Percentiles rank a stretch among this genome's conserved stretches.
These are phyloP conservation scores for Onthophagus sagittarius DNA, from an alignment of 2,888 invertebrate genomes.

Conservation along the genomic window DNA sequence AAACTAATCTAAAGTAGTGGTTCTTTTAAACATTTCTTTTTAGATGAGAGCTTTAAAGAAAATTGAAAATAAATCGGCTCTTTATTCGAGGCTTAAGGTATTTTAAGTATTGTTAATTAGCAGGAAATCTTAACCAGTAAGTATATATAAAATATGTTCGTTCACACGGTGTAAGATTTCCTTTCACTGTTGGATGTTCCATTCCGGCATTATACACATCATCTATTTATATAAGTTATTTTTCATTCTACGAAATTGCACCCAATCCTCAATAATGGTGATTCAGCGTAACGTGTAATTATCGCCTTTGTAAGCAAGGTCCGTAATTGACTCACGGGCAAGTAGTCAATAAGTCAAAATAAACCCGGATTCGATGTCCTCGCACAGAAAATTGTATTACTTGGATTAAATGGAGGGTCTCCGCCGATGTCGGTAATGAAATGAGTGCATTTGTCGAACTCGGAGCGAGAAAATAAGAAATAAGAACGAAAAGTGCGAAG, in stretches of 20 bases:
- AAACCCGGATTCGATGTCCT: background rate
- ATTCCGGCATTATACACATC: background rate
- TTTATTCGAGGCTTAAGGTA: background rate
- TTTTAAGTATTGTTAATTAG: too few relatives aligned
- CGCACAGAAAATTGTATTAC: background rate
- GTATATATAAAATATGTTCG: background rate
- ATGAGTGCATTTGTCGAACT: conserved; percentile 6
- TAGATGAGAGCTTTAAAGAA: background rate
- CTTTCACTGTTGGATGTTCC: background rate
- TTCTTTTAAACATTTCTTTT: background rate
- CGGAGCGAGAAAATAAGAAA: conserved; percentile 4
- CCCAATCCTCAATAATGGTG: background rate
- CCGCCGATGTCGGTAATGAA: background rate
- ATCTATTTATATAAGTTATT: background rate
- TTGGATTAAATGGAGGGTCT: background rate
- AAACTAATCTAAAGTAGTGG: background rate
- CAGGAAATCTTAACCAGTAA: too few relatives aligned
- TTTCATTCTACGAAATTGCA: background rate
- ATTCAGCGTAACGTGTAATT: background rate
- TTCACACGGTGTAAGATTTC: background rate
- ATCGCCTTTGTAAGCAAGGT: background rate
- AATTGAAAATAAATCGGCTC: background rate
- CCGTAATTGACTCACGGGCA: background rate
- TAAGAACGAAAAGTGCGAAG: background rate
- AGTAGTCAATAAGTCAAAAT: background rate